Evolutionary conservation across 2,797 vertebrate species (phyloP).

Genomic region (Sebastes hubbsi): DNA sequence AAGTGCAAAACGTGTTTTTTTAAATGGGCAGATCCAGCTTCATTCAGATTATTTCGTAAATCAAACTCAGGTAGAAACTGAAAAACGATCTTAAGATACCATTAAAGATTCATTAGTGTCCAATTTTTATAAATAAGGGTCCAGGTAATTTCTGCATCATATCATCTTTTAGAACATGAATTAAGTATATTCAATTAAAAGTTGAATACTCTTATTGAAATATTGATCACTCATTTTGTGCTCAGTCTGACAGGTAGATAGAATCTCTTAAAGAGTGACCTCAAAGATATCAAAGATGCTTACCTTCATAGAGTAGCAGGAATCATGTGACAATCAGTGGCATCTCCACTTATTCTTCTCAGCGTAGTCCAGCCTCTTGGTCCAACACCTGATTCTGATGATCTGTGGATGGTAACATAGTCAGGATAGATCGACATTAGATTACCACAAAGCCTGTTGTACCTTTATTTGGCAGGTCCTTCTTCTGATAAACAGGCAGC

Average conservation of each 20-base stretch:
- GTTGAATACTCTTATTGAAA: not conserved
- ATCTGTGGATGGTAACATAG: not conserved
- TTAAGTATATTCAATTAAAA: not conserved
- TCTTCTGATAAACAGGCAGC: not conserved
- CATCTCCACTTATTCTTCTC: not conserved
- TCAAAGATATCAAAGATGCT: not conserved
- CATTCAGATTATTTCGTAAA: conserved; percentile 18
- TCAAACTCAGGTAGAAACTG: conserved; percentile 11
- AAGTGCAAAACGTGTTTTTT: conserved; percentile 31
- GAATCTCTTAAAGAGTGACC: not conserved
- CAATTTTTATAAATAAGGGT: conserved; percentile 16
- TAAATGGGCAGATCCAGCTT: conserved; percentile 20
- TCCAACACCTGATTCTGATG: not conserved
- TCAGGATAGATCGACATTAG: not conserved
- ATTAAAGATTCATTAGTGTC: conserved; percentile 27
- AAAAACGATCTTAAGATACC: conserved; percentile 8
- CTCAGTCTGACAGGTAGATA: not conserved
- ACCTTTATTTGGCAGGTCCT: not conserved
- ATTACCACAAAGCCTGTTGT: too few species aligned
- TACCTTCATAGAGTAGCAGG: not conserved
- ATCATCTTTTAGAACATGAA: conserved; percentile 10
- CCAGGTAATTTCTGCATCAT: not conserved
- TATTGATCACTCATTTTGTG: not conserved
- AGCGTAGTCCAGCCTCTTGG: not conserved
- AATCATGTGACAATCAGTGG: not conserved